Evolutionary conservation across 2,888 invertebrate genomes (phyloP).

Genomic region (Embidobia sp.): DNA sequence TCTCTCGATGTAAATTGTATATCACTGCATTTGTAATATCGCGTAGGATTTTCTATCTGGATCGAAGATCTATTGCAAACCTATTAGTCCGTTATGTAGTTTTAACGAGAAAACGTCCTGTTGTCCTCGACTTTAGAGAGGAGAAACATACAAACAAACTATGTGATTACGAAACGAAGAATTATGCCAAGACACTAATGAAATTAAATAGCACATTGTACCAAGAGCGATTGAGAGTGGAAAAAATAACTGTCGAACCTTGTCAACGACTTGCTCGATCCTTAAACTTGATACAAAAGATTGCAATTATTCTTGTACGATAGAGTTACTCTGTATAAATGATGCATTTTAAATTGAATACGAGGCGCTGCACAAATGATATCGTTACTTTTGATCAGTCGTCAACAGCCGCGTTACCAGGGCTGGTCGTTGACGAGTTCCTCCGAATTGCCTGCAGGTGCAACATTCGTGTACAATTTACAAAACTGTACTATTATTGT

Average conservation of each 20-base stretch:
- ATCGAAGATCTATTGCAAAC: constrained; percentile 61
- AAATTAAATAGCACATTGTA: constrained; percentile 71
- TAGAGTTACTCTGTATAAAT: background rate
- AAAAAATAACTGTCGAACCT: constrained; percentile 18
- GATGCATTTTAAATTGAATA: background rate
- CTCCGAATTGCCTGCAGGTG: constrained; percentile 68
- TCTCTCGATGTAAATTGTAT: constrained; percentile 58
- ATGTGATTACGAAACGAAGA: constrained; percentile 55
- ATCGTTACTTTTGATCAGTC: no score
- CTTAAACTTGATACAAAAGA: background rate
- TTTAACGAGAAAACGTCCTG: constrained; percentile 63
- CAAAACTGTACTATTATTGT: constrained; percentile 77
- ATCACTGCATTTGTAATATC: constrained; percentile 59
- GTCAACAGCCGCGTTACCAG: no score
- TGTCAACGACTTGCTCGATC: constrained; percentile 16
- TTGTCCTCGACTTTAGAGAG: constrained; percentile 61
- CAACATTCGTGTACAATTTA: constrained; percentile 77
- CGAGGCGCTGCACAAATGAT: no score
- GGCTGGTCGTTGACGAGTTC: constrained; percentile 13
- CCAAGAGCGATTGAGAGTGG: constrained; percentile 53
- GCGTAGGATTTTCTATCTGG: constrained; percentile 59
- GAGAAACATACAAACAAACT: constrained; percentile 47
- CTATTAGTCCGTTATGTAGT: constrained; percentile 63
- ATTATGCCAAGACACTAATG: constrained; percentile 60
- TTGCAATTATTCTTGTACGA: constrained; percentile 15